Conservation (phyloP, 1,140 invertebrate genomes). For the Cotesia chilonis region DNA sequence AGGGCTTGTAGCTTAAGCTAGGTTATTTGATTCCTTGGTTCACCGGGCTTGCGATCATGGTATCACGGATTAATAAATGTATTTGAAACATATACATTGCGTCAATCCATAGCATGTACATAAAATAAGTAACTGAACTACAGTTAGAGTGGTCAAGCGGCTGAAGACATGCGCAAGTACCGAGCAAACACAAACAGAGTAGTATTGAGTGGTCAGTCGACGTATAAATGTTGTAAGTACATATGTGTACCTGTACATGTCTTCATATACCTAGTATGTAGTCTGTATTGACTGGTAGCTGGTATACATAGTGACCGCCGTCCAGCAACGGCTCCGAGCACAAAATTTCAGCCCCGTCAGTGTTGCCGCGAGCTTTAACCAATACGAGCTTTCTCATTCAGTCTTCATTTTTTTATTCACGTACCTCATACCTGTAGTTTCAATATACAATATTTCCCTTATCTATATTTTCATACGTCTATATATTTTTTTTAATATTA, state of each 20-base stretch:
- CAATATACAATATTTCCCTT: no score
- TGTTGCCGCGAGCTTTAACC: constrained; percentile 43
- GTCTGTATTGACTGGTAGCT: constrained; percentile 44
- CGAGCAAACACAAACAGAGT: constrained; percentile 59
- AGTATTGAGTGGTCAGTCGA: constrained; percentile 57
- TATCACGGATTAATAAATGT: constrained; percentile 30
- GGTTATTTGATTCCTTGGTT: constrained; percentile 33
- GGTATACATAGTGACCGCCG: not conserved
- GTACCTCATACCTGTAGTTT: not conserved
- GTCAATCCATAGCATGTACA: no score
- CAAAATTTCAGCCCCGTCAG: constrained; percentile 35
- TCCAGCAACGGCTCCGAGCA: not conserved
- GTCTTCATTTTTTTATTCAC: constrained; percentile 48
- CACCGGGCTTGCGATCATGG: constrained; percentile 42
- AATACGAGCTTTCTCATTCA: constrained; percentile 58
- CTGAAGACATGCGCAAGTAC: constrained; percentile 57
- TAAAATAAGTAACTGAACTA: no score
- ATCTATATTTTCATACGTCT: no score
- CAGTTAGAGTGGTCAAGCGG: constrained; percentile 4
- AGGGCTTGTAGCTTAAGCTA: constrained; percentile 8
- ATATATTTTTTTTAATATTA: no score
- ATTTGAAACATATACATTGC: no score
- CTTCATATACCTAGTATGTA: constrained; percentile 36
- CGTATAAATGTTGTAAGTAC: not conserved
- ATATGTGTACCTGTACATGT: not conserved